These are phyloP conservation scores for Phycodurus eques DNA, from an alignment of 2,113 vertebrate species.

Conservation along the genomic window DNA sequence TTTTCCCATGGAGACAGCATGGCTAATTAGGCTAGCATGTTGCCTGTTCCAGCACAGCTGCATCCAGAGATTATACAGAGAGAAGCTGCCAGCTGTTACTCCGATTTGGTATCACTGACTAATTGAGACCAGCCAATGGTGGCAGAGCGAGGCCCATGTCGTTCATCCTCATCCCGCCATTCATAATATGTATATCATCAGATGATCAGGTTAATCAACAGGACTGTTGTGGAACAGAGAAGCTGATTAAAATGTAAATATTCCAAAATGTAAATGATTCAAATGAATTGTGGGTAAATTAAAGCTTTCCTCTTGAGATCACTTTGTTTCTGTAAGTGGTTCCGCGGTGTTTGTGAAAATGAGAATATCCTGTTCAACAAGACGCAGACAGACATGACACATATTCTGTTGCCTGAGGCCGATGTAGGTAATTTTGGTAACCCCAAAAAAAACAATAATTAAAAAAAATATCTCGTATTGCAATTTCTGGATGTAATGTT, in stretches of 20 bases:
- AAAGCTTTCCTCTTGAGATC: constrained; percentile 39
- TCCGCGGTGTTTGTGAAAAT: constrained; percentile 5
- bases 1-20: constrained; percentile 73
- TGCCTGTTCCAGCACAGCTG: constrained; percentile 75
- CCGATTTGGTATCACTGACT: constrained; percentile 73
- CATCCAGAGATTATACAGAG: constrained; percentile 75
- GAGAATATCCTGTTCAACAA: background rate
- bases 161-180: constrained; percentile 48
- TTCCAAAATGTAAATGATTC: constrained; percentile 56
- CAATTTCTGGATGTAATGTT: background rate
- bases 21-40: constrained; percentile 78
- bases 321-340: constrained; percentile 17
- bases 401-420: background rate
- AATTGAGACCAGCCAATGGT: constrained; percentile 73
- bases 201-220: constrained; percentile 72
- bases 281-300: constrained; percentile 54
- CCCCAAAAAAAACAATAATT: background rate
- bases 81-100: constrained; percentile 78
- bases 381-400: background rate
- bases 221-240: constrained; percentile 55
- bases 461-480: background rate
- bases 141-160: constrained; percentile 50
- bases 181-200: constrained; percentile 66
- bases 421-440: background rate
- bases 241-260: constrained; percentile 68